phyloP scores from a whole-genome alignment of 2,888 invertebrate genomes.

The Tenthredo scrophulariae region DNA sequence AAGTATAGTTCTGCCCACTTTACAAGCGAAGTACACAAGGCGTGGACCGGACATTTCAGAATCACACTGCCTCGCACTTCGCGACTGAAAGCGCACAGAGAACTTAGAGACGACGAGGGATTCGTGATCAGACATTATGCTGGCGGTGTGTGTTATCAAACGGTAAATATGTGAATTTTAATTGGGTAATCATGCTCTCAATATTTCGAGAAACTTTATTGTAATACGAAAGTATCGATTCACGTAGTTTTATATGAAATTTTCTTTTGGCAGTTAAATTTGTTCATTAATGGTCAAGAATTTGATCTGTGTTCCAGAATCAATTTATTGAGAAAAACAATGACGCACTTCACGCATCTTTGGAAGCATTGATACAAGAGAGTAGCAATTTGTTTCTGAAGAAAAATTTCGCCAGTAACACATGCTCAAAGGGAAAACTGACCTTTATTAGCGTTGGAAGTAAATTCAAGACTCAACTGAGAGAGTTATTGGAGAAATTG shows the following conservation, averaged over 20 bases:
- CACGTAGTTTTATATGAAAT: not conserved
- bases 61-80: conserved; percentile 95
- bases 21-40: conserved; percentile 93
- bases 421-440: conserved; percentile 88
- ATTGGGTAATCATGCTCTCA: not conserved
- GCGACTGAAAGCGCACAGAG: conserved; percentile 93
- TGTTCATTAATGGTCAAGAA: too few species aligned
- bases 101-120: conserved; percentile 97
- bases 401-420: conserved; percentile 85
- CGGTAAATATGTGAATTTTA: conserved; percentile 80
- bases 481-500: conserved; percentile 95
- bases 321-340: conserved; percentile 99
- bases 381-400: conserved; percentile 90
- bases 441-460: conserved; percentile 97
- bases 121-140: conserved; percentile 98
- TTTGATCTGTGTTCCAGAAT: conserved; percentile 80
- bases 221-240: not conserved
- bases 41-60: conserved; percentile 90
- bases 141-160: conserved; percentile 98
- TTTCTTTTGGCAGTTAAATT: not conserved
- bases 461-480: conserved; percentile 95
- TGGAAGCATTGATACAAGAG: conserved; percentile 95
- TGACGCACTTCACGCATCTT: conserved; percentile 96
- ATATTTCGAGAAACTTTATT: too few species aligned
- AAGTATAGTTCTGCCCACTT: conserved; percentile 95